Evolutionary conservation across 2,113 vertebrate species (phyloP), one percentile per base, ranked within the genome.

Genomic region (Paradisaea rubra): DNA sequence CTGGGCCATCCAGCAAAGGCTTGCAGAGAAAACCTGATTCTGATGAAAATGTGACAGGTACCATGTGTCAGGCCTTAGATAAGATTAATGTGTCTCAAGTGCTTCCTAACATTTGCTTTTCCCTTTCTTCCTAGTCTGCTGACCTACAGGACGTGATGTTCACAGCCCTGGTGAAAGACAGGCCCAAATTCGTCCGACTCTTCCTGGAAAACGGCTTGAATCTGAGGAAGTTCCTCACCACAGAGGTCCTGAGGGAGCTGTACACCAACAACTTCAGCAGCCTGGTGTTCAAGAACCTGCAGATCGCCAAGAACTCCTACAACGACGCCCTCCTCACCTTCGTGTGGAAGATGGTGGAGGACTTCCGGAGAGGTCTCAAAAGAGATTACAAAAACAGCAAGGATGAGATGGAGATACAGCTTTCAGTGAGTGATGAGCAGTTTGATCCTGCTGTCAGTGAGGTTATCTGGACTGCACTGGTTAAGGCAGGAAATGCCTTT

Each of bases 61-160:
- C 21, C 19, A 6, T 0, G 6, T 42, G 3, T 28, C 23, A 60
- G 28, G 15, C 41, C 31, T 39, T 72, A 24, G 4, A 10, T 78
- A 37, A 53, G 18, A 28, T 65, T 27, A 25, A 8, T 6, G 0
- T 12, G 23, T 65, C 54, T 80, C n/a, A 6, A 0, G 0, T 45
- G 18, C 37, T 64, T 45, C 19, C 33, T 80, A 17, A 90, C 12
- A 7, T 6, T 85, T 90, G 35, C 23, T 94, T 87, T 73, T 94
- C 37, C 24, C 21, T 78, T 89, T 71, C 42, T 64, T 45, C 72
- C 35, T 44, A 99, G 99, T 99, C 99, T 45, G 97, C 97, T 24
- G 99, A 99, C 92, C 98, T 99, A 6, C 98, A 99, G 65, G 97
- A 98, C 37, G 98, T 99, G 94, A 99, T 99, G 99, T 98, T 98